Percentiles rank a stretch among this genome's conserved stretches.
These are phyloP conservation scores for Heliangelus exortis DNA, from an alignment of 2,797 vertebrate genomes.

Conservation along the genomic window DNA sequence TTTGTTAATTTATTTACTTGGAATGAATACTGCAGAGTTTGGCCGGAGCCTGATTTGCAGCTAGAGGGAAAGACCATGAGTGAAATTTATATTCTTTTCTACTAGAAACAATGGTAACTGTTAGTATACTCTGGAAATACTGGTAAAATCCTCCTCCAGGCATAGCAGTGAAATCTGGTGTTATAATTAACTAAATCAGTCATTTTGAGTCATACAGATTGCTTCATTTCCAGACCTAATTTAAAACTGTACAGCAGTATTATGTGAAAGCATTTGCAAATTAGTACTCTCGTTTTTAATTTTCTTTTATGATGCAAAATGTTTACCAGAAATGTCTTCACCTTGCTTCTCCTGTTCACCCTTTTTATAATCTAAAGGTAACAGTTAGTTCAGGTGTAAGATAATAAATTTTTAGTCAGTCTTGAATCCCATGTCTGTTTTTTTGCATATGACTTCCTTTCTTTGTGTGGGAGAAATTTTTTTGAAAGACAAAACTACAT, in stretches of 20 bases:
- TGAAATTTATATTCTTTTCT: background rate
- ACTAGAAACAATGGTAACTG: slow-evolving; percentile 14
- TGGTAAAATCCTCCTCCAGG: background rate
- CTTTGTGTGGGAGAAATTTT: background rate
- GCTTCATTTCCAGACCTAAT: background rate
- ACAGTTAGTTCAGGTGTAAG: background rate
- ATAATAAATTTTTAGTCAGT: background rate
- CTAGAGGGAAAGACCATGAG: background rate
- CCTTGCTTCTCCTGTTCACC: background rate
- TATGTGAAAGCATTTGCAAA: background rate
- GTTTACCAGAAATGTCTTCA: background rate
- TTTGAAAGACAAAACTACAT: background rate
- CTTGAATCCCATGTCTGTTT: background rate
- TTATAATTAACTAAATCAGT: background rate
- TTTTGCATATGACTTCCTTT: background rate
- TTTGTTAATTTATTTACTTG: background rate
- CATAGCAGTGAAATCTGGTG: background rate
- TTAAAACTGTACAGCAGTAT: background rate
- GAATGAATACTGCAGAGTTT: background rate
- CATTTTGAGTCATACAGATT: background rate
- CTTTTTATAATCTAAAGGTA: background rate
- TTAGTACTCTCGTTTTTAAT: background rate
- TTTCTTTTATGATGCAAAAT: background rate
- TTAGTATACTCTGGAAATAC: slow-evolving; percentile 7
- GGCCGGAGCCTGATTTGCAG: background rate